phyloP scores from a whole-genome alignment of 2,888 invertebrate genomes.

The Drosophila nr. perissopoda region DNA sequence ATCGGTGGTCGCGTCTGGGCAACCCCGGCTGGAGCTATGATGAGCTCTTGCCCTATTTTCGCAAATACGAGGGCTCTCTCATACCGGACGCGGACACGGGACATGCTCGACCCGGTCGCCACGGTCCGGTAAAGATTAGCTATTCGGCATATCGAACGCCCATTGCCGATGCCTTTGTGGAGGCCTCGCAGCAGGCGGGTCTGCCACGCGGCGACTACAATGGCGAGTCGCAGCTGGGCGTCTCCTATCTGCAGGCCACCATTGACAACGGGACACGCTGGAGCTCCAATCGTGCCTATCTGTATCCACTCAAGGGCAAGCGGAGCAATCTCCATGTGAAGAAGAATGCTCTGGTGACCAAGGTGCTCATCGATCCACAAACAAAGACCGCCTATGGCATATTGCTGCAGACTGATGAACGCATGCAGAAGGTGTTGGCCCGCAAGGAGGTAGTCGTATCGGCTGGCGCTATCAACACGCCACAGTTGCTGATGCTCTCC shows the following conservation, averaged over 20 bases:
- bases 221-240: slow-evolving; percentile 87
- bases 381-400: slow-evolving; percentile 87
- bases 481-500: slow-evolving; percentile 93
- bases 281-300: slow-evolving; percentile 87
- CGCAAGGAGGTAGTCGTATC: slow-evolving; percentile 90
- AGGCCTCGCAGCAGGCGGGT: slow-evolving; percentile 87
- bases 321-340: slow-evolving; percentile 87
- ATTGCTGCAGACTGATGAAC: slow-evolving; percentile 84
- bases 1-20: slow-evolving; percentile 90
- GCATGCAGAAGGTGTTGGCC: slow-evolving; percentile 85
- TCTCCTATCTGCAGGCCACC: slow-evolving; percentile 88
- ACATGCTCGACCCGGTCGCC: slow-evolving; percentile 84
- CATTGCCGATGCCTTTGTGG: slow-evolving; percentile 87
- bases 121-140: slow-evolving; percentile 86
- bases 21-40: slow-evolving; percentile 91
- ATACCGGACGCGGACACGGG: slow-evolving; percentile 85
- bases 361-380: slow-evolving; percentile 86
- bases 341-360: slow-evolving; percentile 86
- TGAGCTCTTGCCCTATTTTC: slow-evolving; percentile 90
- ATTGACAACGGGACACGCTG: slow-evolving; percentile 86
- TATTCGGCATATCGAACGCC: slow-evolving; percentile 86
- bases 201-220: slow-evolving; percentile 89
- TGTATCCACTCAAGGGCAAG: slow-evolving; percentile 85
- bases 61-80: slow-evolving; percentile 90
- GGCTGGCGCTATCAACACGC: slow-evolving; percentile 92